These are phyloP conservation scores for Julus scanicus DNA, from an alignment of 2,888 invertebrate genomes.

Conservation along the genomic window DNA sequence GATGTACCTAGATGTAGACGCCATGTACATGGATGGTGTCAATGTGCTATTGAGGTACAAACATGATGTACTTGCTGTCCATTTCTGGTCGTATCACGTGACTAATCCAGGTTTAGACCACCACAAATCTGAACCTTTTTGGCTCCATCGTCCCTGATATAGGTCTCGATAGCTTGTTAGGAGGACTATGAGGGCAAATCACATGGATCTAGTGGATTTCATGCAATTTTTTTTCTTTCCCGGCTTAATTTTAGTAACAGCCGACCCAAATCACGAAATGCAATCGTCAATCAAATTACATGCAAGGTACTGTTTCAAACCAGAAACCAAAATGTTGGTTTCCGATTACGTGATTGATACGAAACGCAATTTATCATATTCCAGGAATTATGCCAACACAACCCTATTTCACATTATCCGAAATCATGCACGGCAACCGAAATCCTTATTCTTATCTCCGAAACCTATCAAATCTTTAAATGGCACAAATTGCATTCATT, in stretches of 20 bases:
- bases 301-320: conserved; percentile 30
- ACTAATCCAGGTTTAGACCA: not conserved
- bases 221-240: not conserved
- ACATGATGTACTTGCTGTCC: no score
- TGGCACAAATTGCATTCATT: not conserved
- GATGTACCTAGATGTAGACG: no score
- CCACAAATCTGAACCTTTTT: not conserved
- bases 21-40: no score
- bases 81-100: not conserved
- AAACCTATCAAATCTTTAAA: not conserved
- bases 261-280: conserved; percentile 35
- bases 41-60: no score
- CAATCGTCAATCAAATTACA: conserved; percentile 36
- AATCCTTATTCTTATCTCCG: not conserved
- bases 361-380: conserved; percentile 20
- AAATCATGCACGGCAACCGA: not conserved
- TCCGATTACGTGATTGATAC: conserved; percentile 30
- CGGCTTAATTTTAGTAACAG: conserved; percentile 17
- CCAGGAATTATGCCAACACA: not conserved
- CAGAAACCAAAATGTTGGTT: conserved; percentile 12
- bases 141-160: not conserved
- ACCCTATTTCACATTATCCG: not conserved
- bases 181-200: not conserved
- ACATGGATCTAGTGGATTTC: conserved; percentile 3
- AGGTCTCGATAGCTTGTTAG: not conserved